Conservation (phyloP, 2,113 vertebrate species). For the Bungarus multicinctus region DNA sequence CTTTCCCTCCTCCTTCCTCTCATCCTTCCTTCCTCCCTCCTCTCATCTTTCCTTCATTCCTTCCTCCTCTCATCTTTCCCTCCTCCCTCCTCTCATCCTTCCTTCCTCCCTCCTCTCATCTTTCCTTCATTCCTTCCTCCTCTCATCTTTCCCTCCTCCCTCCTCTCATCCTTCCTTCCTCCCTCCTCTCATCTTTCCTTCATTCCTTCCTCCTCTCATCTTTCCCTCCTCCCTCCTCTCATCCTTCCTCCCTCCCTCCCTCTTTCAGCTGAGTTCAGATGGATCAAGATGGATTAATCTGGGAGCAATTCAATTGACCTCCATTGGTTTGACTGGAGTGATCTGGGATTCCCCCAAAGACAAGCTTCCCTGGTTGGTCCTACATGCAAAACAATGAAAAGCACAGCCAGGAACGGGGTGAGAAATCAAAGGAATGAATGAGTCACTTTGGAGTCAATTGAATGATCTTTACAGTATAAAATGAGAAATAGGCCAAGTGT, state of each 20-base stretch:
- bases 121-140: too few species aligned
- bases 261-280: background rate
- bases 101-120: background rate
- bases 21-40: too few species aligned
- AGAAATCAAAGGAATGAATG: conserved; percentile 57
- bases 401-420: conserved; percentile 45
- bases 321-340: background rate
- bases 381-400: background rate
- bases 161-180: too few species aligned
- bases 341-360: conserved; percentile 19
- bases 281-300: background rate
- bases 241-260: background rate
- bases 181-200: background rate
- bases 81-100: background rate
- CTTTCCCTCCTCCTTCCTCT: rapidly evolving
- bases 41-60: too few species aligned
- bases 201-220: background rate
- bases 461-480: conserved; percentile 49
- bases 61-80: too few species aligned
- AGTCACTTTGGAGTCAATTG: conserved; percentile 54
- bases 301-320: background rate
- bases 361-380: conserved; percentile 12
- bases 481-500: conserved; percentile 51
- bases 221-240: too few species aligned
- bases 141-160: too few species aligned